Base-by-base conservation (phyloP, 2,797 vertebrate species). In the Echeneis naucrates region DNA sequence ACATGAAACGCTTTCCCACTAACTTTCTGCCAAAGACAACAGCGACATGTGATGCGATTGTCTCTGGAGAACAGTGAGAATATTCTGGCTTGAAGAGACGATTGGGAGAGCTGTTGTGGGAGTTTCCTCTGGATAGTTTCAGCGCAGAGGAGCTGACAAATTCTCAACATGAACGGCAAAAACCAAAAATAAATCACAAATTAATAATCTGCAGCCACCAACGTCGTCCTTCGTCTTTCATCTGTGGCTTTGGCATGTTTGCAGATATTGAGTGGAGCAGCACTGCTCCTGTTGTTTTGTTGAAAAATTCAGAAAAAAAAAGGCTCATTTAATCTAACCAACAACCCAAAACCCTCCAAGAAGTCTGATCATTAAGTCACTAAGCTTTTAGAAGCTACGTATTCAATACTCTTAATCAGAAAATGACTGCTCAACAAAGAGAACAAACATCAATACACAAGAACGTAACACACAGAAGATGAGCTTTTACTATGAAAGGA, bases 91-190 rank as follows among this genome's bases (percentile, higher is more conserved):
- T 8, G 21, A 23, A 2, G 45, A 53, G 69, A 66, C 62, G 21
- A 57, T 62, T 52, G 55, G 52, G 74, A 19, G 61, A 64, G 52
- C 16, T 3, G 68, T 55, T n/a, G 0, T 4, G 66, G 56, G 77
- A 59, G 12, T 42, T 58, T 60, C 21, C 38, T 57, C 17, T 52
- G 24, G 70, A 64, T 10, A 27, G 51, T 48, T 40, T 68, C 38
- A 64, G 63, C 44, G 38, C 70, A 58, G 53, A 77, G 52, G 19
- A 71, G 63, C 64, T 68, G 68, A 70, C 54, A 57, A 27, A 71
- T 53, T 44, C 51, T 3, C 12, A 17, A 7, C 1, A 2, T 48
- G 48, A 48, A 61, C 30, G 6, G 6, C 30, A 30, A 30, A 33
- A 56, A 33, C 45, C 7, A 0, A 45, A 3, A 44, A 44, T 9